Evolutionary conservation across 2,113 vertebrate species (phyloP).

Genomic region (Speoplatyrhinus poulsoni): DNA sequence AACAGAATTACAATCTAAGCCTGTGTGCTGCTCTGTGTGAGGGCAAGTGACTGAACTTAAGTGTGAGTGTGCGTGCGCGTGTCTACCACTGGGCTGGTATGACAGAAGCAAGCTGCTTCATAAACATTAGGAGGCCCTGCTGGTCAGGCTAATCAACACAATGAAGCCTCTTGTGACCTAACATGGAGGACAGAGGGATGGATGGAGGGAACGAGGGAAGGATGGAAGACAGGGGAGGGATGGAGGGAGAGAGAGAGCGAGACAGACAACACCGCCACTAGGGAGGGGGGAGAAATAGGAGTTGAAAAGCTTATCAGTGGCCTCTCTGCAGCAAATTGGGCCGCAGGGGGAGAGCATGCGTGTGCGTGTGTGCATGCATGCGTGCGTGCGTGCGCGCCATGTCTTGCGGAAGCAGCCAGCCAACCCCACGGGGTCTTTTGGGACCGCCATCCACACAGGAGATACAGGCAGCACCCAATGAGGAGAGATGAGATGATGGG

Average conservation of each 20-base stretch:
- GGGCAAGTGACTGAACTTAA: neutral
- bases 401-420: constrained; percentile 31
- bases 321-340: constrained; percentile 5
- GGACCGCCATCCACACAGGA: constrained; percentile 37
- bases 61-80: constrained; percentile 23
- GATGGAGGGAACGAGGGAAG: neutral
- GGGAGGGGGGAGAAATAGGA: no score
- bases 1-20: constrained; percentile 51
- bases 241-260: neutral
- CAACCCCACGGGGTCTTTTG: constrained; percentile 38
- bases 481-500: constrained; percentile 42
- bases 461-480: constrained; percentile 37
- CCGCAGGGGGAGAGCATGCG: neutral
- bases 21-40: constrained; percentile 18
- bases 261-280: no score
- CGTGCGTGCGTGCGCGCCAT: constrained; percentile 5
- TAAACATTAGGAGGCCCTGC: constrained; percentile 61
- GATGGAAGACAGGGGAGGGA: neutral
- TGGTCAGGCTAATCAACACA: constrained; percentile 68
- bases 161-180: constrained; percentile 55
- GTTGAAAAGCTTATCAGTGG: constrained; percentile 15
- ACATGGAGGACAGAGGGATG: constrained; percentile 7
- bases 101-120: constrained; percentile 64
- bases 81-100: constrained; percentile 52
- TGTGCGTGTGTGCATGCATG: constrained; percentile 23